Conservation (phyloP, 2,888 invertebrate genomes). For the Anoplius nigerrimus region DNA sequence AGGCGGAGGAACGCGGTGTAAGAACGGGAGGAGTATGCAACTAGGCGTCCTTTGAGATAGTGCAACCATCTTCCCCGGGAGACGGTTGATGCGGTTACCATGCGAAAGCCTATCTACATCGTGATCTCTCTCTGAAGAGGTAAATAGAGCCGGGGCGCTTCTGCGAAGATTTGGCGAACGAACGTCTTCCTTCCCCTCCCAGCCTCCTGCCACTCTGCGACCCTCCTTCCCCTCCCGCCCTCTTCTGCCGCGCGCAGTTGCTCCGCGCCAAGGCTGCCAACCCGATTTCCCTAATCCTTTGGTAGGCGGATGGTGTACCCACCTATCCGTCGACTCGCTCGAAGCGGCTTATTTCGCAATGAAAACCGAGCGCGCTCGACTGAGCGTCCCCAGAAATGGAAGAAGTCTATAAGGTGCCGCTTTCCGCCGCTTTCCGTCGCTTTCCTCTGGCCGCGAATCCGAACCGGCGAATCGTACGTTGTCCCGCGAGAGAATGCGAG, state of each 20-base stretch:
- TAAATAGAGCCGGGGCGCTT: conserved; percentile 49
- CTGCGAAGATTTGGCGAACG: conserved; percentile 42
- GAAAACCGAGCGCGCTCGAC: conserved; percentile 42
- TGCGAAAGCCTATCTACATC: conserved; percentile 48
- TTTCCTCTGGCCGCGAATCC: not conserved
- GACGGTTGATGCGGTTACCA: conserved; percentile 42
- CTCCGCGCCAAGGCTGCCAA: conserved; percentile 32
- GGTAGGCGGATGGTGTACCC: conserved; percentile 44
- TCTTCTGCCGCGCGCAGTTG: not conserved
- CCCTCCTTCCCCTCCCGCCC: not conserved
- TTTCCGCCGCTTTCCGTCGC: not conserved
- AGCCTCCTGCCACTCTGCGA: too few relatives aligned
- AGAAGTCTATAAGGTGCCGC: conserved; percentile 21
- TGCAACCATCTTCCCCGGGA: conserved; percentile 28
- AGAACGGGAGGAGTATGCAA: too few relatives aligned
- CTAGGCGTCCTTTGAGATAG: conserved; percentile 29
- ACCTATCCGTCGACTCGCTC: conserved; percentile 34
- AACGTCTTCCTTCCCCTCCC: conserved; percentile 25
- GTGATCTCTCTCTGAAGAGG: conserved; percentile 37
- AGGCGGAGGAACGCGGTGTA: too few relatives aligned
- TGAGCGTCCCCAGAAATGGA: conserved; percentile 33
- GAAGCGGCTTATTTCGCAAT: conserved; percentile 48
- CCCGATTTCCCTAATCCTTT: conserved; percentile 55
- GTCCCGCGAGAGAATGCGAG: too few relatives aligned
- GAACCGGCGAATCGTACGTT: not conserved